Evolutionary conservation across 2,888 invertebrate species (phyloP), one percentile per base, ranked within the genome.

Genomic region (Hanleya hanleyi): DNA sequence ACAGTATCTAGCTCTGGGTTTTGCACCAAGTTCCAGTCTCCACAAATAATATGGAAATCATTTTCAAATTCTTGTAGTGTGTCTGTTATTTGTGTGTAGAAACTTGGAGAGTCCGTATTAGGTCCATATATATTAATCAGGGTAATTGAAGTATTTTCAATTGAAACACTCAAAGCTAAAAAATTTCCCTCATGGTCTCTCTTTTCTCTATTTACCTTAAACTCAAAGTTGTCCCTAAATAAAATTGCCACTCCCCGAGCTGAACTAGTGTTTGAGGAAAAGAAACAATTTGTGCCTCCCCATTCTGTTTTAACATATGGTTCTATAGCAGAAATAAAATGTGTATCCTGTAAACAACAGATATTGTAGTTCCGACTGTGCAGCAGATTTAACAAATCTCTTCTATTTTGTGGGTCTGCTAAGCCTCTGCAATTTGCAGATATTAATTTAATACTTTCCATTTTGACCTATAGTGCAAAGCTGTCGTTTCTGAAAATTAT

Each of bases 111-210:
- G 49, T 71, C 71, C 33, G 33, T 67, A 26, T 71, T 71, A 35
- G 71, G 71, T 4, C 71, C 67, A 61, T 67, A 67, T 18, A 71
- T n/a, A 32, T 67, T 67, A 29, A 71, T n/a, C 22, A 71, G 36
- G n/a, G 49, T 61, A 33, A 67, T 67, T 32, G 15, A 22, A 29
- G 36, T 26, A 35, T 49, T 41, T 15, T 67, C 38, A 41, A 71
- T 37, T 32, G 29, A 26, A 32, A 35, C 22, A 33, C 67, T 41
- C 35, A 71, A 38, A 1, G 38, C 51, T 12, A 71, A 26, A 12
- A 47, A 47, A 61, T 62, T 71, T 51, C 61, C 67, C 12, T 33
- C 29, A 29, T 6, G 26, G 22, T 67, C 61, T 9, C 67, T 32
- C 33, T 37, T 37, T 22, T 33, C 33, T 36, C 37, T 67, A 61